Conservation (phyloP, 2,113 vertebrate genomes). For the Microcebus jonahi region DNA sequence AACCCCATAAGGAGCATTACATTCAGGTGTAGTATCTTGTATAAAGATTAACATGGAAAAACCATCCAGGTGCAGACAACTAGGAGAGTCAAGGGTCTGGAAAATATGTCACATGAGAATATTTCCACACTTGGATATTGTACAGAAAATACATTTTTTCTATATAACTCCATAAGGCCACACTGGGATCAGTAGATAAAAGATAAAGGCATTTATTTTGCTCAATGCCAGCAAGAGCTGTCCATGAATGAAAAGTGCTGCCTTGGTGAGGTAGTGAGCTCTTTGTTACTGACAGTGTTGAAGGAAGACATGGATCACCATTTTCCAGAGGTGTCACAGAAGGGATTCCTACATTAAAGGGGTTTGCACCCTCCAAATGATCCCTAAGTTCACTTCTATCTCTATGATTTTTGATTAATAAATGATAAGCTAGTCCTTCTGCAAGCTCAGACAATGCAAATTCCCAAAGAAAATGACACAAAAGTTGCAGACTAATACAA, state of each 20-base stretch:
- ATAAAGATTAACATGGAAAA: constrained; percentile 5
- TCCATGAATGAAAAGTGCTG: constrained; percentile 23
- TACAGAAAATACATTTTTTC: neutral
- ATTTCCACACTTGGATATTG: neutral
- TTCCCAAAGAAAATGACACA: constrained; percentile 35
- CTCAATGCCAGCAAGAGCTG: constrained; percentile 13
- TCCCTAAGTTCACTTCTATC: constrained; percentile 31
- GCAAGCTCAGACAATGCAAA: constrained; percentile 35
- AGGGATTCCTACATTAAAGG: constrained; percentile 36
- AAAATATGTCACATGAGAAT: neutral
- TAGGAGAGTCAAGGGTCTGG: neutral
- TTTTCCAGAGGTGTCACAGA: neutral
- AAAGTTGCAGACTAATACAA: constrained; percentile 17
- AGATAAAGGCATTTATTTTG: constrained; percentile 26
- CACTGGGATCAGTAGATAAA: neutral
- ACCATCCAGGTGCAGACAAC: neutral
- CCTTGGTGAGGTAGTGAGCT: constrained; percentile 8
- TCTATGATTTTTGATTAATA: constrained; percentile 33
- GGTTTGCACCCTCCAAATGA: neutral
- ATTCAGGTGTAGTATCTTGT: neutral
- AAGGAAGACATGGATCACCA: neutral
- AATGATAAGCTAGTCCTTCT: neutral
- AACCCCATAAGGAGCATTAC: neutral
- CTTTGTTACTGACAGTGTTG: neutral
- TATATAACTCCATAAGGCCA: neutral